Base-by-base conservation (phyloP, 2,888 invertebrate species). In the Trachelus troglodyta region DNA sequence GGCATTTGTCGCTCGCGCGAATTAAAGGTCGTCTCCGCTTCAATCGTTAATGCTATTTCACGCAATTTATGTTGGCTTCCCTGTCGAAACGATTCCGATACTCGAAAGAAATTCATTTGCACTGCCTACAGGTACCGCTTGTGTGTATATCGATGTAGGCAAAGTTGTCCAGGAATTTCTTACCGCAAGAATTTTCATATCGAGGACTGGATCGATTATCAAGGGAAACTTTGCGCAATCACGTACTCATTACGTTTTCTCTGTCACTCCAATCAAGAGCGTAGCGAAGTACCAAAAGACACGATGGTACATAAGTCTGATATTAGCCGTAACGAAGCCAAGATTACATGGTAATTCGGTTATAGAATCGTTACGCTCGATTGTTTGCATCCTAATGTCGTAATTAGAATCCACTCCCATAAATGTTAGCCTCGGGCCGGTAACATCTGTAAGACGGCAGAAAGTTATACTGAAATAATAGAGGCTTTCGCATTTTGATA, bases 331-430 rank as follows among this genome's bases (percentile, higher is more conserved):
- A 40, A 40, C 69, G 69, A 69, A 33, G 30, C 33, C 69, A 69
- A 69, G 33, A 69, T 69, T 69, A 30, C 76, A 34, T 34, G 11
- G 71, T 30, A 68, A 75, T 33, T 40, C 75, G 75, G 71, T 69
- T 78, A 23, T 15, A 15, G 15, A 77, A 75, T 75, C 75, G 34
- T 15, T 76, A 34, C 71, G 73, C 37, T 35, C 37, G 78, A 78
- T 78, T 78, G 75, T 78, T 78, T 78, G 78, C 78, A 78, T 78
- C 73, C 34, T 78, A 78, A 78, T 78, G 75, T 75, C 73, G 75
- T 78, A 78, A 78, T 78, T 78, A 78, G 75, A 73, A 75, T 73
- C 73, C 75, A 71, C 75, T 75, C 35, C 34, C 15, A 40, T 40
- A 6, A 76, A 75, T 68, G 71, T 73, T 75, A 78, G 73, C 40